Evolutionary conservation across 2,113 vertebrate species (phyloP).

Genomic region (Xenopus borealis): DNA sequence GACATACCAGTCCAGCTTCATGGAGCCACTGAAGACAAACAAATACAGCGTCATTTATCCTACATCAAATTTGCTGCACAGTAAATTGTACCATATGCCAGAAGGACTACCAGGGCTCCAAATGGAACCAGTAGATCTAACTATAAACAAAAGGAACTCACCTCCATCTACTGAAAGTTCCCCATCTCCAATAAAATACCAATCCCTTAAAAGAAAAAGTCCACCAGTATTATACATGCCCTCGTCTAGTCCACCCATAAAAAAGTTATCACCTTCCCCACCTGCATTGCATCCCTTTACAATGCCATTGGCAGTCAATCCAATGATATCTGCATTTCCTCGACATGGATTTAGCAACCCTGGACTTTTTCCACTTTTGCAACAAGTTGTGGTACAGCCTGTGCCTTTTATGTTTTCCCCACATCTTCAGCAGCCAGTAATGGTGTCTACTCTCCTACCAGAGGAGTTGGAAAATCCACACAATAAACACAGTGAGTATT

Average conservation of each 20-base stretch:
- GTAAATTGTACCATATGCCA: conserved; percentile 61
- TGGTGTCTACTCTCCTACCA: conserved; percentile 73
- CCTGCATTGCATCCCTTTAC: conserved; percentile 66
- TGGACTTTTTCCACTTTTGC: conserved; percentile 82
- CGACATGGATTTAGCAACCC: conserved; percentile 70
- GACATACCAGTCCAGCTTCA: conserved; percentile 71
- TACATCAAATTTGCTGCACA: conserved; percentile 59
- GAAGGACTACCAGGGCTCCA: conserved; percentile 74
- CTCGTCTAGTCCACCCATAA: conserved; percentile 68
- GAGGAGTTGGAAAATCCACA: conserved; percentile 74
- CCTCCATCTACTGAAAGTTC: conserved; percentile 71
- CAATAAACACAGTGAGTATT: conserved; percentile 73
- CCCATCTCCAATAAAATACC: conserved; percentile 75
- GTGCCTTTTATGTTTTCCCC: conserved; percentile 85
- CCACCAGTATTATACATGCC: conserved; percentile 68
- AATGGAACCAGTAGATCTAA: conserved; percentile 92
- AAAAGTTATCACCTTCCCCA: conserved; percentile 62
- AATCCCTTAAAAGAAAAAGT: conserved; percentile 63
- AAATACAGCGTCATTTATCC: conserved; percentile 74
- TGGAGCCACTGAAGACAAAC: conserved; percentile 71
- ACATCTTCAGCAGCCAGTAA: conserved; percentile 81
- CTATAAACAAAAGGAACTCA: conserved; percentile 83
- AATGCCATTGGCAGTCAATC: conserved; percentile 71
- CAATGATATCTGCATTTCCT: conserved; percentile 72
- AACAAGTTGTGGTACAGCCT: conserved; percentile 83